Evolutionary conservation across 2,113 vertebrate species (phyloP).

Genomic region (Corythoichthys haematopterus): DNA sequence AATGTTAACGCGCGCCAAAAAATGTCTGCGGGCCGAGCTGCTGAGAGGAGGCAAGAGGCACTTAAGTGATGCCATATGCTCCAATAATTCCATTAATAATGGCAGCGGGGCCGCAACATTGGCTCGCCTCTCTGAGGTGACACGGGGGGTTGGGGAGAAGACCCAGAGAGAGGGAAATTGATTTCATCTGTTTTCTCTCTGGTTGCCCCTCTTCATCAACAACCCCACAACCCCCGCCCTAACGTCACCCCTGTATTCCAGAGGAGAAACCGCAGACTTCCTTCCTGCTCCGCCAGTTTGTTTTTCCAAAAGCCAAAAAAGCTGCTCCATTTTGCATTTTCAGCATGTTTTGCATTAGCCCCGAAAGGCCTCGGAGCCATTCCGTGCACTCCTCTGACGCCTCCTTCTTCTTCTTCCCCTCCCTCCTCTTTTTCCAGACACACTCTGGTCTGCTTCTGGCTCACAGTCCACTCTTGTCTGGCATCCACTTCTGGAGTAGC

Average conservation of each 20-base stretch:
- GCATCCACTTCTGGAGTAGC: conserved; percentile 97
- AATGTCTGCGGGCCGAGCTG: conserved; percentile 21
- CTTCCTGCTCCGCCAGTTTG: conserved; percentile 62
- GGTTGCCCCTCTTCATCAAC: conserved; percentile 32
- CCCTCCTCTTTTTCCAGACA: conserved; percentile 72
- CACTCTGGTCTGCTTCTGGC: conserved; percentile 87
- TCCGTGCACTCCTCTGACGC: conserved; percentile 22
- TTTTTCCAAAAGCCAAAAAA: conserved; percentile 62
- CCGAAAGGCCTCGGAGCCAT: conserved; percentile 18
- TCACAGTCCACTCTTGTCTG: conserved; percentile 87
- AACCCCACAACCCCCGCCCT: conserved; percentile 18
- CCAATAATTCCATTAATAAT: conserved; percentile 71
- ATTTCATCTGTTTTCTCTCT: conserved; percentile 71
- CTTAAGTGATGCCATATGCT: conserved; percentile 73
- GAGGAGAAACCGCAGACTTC: conserved; percentile 66
- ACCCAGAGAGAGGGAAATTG: conserved; percentile 57
- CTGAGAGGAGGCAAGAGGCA: conserved; percentile 32
- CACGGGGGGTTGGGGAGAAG: conserved; percentile 47
- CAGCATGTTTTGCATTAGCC: conserved; percentile 51
- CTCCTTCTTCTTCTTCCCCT: conserved; percentile 5
- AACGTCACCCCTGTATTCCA: conserved; percentile 50
- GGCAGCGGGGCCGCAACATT: conserved; percentile 61
- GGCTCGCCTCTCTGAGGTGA: conserved; percentile 69
- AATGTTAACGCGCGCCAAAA: conserved; percentile 52
- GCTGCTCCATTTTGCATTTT: conserved; percentile 43